Evolutionary conservation across 1,140 invertebrate genomes (phyloP), one percentile per base, ranked within the genome.

Genomic region (Brachystomella parvula): DNA sequence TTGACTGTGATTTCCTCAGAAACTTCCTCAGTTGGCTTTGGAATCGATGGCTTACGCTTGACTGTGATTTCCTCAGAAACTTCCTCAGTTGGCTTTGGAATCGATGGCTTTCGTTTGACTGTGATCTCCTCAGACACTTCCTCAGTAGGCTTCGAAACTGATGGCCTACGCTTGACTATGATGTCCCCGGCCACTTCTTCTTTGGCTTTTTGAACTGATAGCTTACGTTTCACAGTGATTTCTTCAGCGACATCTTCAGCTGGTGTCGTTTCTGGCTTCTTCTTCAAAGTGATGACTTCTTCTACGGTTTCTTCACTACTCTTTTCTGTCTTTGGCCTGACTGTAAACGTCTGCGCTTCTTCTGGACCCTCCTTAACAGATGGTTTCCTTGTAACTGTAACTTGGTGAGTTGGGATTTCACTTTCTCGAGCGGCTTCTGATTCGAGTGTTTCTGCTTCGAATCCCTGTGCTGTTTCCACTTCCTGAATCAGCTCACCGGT

Each of bases 1-100:
- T n/a, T n/a, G n/a, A n/a, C n/a, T n/a, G n/a, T 30, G 83, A 83
- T 65, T 84, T 85, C 53, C 66, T 79, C 78, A 3, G 28, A 12
- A 19, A 62, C n/a, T 28, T 62, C 61, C n/a, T 60, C 64, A 3
- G 17, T 49, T 35, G 26, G n/a, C 26, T 30, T 21, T 35, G 9
- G 9, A 24, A 65, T 17, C 29, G 12, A 19, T 30, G 30, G 9
- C 21, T 47, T 30, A 28, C 26, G 17, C 24, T 59, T 29, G 19
- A 63, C 12, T 57, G 29, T 35, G n/a, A 62, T 17, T 47, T 35
- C 33, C 15, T 62, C 61, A 12, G 12, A 15, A 28, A 32, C 12
- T 29, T 60, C 58, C 28, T 60, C 58, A 9, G 15, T n/a, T 28
- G 9, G 9, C 21, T n/a, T 28, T 60, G 15, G 17, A 15, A 9